Conservation (phyloP, 2,888 invertebrate species). For the Machimus atricapillus region DNA sequence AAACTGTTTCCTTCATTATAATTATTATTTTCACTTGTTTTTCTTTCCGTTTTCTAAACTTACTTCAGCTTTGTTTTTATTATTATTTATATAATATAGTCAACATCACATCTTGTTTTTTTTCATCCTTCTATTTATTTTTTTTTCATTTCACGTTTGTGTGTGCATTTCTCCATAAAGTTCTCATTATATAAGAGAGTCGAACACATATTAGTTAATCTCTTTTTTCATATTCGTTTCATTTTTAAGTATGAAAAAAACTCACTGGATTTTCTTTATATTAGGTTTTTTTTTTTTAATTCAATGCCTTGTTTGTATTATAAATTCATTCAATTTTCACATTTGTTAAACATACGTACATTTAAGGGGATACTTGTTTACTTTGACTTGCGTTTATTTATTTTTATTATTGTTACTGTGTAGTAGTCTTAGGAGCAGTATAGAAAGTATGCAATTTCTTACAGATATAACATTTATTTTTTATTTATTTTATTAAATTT, state of each 20-base stretch:
- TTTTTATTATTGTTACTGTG: background rate
- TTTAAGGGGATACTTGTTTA: background rate
- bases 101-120: slow-evolving; percentile 35
- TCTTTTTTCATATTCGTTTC: background rate
- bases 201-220: background rate
- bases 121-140: background rate
- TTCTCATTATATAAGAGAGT: background rate
- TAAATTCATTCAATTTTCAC: background rate
- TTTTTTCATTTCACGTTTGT: background rate
- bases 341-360: background rate
- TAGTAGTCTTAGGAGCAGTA: background rate
- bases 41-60: background rate
- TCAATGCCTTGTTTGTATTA: background rate
- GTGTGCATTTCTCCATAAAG: background rate
- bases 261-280: background rate
- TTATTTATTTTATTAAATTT: background rate
- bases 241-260: background rate
- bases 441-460: background rate
- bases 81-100: slow-evolving; percentile 12
- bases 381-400: background rate
- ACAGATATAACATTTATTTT: background rate
- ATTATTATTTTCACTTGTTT: background rate
- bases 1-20: background rate
- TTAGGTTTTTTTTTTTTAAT: background rate
- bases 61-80: slow-evolving; percentile 23